Percentiles rank a stretch among this genome's conserved stretches.
Evolutionary conservation across 1,140 invertebrate genomes (phyloP).

Genomic region (Danaus melanippus): DNA sequence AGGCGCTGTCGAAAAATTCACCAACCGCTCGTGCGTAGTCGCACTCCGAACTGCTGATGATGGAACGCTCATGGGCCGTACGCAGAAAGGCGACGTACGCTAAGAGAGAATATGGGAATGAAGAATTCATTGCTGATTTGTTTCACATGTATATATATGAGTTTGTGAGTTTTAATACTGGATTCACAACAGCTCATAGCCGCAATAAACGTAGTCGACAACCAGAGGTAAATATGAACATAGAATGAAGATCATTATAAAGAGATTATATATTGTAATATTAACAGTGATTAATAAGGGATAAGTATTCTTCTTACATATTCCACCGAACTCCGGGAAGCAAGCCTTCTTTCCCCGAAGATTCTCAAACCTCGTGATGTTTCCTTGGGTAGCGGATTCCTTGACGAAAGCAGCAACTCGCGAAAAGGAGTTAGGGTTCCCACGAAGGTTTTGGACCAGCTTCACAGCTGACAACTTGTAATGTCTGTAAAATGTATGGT

Average conservation of each 20-base stretch:
- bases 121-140: too few species aligned
- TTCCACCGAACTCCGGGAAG: constrained; percentile 76
- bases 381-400: constrained; percentile 40
- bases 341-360: constrained; percentile 75
- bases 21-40: constrained; percentile 73
- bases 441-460: constrained; percentile 60
- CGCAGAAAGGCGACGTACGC: constrained; percentile 76
- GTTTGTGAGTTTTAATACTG: too few species aligned
- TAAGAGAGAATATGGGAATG: constrained; percentile 26
- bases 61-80: constrained; percentile 49
- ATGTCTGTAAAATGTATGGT: constrained; percentile 49
- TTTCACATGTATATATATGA: too few species aligned
- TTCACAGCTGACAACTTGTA: constrained; percentile 73
- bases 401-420: constrained; percentile 75
- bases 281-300: too few species aligned
- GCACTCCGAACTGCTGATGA: constrained; percentile 67
- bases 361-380: constrained; percentile 73
- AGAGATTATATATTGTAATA: too few species aligned
- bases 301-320: constrained; percentile 53
- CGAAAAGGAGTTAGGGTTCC: constrained; percentile 35
- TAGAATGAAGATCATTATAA: too few species aligned
- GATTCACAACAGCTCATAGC: too few species aligned
- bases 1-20: constrained; percentile 73
- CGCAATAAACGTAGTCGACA: too few species aligned
- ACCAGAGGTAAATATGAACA: too few species aligned